Evolutionary conservation across 2,113 vertebrate species (phyloP).

Genomic region (Vulpes lagopus): DNA sequence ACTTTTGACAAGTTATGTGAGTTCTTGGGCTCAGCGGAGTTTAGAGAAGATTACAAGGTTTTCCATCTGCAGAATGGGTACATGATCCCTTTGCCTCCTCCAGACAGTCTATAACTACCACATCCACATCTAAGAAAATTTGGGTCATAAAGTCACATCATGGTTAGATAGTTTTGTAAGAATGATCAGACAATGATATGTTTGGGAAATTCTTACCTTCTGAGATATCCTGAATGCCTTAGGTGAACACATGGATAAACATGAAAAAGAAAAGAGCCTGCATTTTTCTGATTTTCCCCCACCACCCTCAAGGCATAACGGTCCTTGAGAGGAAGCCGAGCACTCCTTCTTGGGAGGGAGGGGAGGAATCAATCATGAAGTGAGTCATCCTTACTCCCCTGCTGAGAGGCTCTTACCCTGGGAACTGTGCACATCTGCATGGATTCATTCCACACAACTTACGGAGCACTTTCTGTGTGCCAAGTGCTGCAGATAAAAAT

Average conservation of each 20-base stretch:
- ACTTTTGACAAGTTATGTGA: neutral
- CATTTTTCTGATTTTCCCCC: conserved; percentile 51
- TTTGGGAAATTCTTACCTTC: neutral
- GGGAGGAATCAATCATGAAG: neutral
- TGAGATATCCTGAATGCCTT: conserved; percentile 56
- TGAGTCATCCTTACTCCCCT: neutral
- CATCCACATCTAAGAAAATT: neutral
- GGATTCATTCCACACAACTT: neutral
- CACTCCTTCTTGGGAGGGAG: neutral
- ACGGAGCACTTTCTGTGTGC: neutral
- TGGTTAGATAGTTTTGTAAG: neutral
- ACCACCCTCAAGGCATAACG: neutral
- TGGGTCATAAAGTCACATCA: neutral
- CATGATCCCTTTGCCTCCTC: neutral
- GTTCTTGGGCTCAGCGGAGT: neutral
- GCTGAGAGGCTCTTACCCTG: neutral
- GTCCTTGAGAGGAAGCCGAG: neutral
- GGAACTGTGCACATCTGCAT: neutral
- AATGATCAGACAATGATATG: neutral
- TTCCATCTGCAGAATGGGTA: neutral
- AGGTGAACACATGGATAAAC: conserved; percentile 14
- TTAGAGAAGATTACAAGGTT: neutral
- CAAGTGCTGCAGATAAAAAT: conserved; percentile 23
- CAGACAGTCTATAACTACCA: neutral
- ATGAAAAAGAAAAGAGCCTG: neutral